Evolutionary conservation across 2,888 invertebrate species (phyloP).

Genomic region (Asteroscopus sphinx): DNA sequence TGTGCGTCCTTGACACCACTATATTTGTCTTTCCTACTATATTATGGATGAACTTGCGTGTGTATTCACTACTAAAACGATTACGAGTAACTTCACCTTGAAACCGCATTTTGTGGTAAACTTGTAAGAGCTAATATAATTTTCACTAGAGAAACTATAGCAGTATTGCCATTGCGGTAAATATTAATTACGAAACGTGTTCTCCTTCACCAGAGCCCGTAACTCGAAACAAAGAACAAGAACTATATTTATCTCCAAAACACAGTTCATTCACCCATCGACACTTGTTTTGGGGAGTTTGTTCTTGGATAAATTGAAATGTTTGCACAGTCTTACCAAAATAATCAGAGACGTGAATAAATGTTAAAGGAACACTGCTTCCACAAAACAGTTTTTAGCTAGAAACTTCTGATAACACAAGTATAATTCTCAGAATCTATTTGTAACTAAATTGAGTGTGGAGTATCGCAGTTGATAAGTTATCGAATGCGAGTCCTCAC

Average conservation of each 20-base stretch:
- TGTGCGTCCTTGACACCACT: not conserved
- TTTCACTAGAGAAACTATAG: conserved; percentile 28
- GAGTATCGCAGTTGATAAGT: conserved; percentile 64
- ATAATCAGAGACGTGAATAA: conserved; percentile 12
- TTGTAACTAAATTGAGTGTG: conserved; percentile 59
- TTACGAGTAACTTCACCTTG: conserved; percentile 26
- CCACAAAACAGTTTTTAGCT: conserved; percentile 14
- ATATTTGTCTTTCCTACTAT: conserved; percentile 7
- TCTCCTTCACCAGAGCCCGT: conserved; percentile 26
- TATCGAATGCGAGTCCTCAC: conserved; percentile 73
- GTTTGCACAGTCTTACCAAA: conserved; percentile 46
- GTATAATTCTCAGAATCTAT: conserved; percentile 50
- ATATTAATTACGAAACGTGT: conserved; percentile 44
- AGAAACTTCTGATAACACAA: conserved; percentile 47
- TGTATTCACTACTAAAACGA: conserved; percentile 13
- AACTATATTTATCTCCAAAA: conserved; percentile 52
- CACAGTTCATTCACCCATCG: conserved; percentile 51
- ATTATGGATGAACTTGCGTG: conserved; percentile 8
- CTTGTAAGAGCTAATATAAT: conserved; percentile 22
- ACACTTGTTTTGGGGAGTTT: conserved; percentile 16
- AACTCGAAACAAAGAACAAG: conserved; percentile 53
- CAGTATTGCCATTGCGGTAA: conserved; percentile 23
- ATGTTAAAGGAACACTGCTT: conserved; percentile 17
- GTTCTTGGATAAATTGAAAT: conserved; percentile 20
- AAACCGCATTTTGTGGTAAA: conserved; percentile 27